Percentiles rank a stretch among this genome's conserved stretches.
Conservation (phyloP, 2,888 invertebrate genomes). For the Tubulanus polymorphus region DNA sequence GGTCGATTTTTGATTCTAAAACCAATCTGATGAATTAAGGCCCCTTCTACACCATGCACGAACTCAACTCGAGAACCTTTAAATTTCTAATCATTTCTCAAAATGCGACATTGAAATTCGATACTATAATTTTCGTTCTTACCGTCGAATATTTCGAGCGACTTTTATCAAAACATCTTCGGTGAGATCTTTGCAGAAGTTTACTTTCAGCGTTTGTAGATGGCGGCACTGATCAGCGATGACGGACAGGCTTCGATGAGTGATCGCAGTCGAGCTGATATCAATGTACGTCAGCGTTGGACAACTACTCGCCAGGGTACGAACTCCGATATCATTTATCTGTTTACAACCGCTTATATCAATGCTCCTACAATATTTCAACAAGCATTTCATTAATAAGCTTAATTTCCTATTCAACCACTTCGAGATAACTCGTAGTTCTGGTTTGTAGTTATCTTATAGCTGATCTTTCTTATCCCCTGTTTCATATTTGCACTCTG, state of each 20-base stretch:
- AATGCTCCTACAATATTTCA: constrained; percentile 3
- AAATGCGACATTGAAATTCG: too few relatives aligned
- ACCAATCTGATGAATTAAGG: too few relatives aligned
- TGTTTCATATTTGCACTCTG: too few relatives aligned
- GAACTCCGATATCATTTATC: constrained; percentile 19
- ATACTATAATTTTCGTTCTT: constrained; percentile 3
- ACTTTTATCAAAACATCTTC: constrained; percentile 13
- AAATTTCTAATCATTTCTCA: too few relatives aligned
- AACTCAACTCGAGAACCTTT: too few relatives aligned
- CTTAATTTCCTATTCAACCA: too few relatives aligned
- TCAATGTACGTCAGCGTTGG: constrained; percentile 17
- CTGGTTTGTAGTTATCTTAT: too few relatives aligned
- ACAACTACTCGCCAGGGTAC: constrained; percentile 18
- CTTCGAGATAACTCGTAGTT: too few relatives aligned
- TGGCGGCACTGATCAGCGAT: constrained; percentile 20
- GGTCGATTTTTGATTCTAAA: too few relatives aligned
- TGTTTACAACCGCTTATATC: constrained; percentile 18
- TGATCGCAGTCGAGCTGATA: constrained; percentile 17
- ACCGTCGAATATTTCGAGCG: constrained; percentile 19
- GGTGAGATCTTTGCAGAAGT: constrained; percentile 22
- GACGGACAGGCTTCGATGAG: constrained; percentile 17
- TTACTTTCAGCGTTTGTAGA: constrained; percentile 23
- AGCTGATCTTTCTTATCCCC: too few relatives aligned
- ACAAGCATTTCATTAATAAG: too few relatives aligned
- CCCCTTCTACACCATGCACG: too few relatives aligned